These are phyloP conservation scores for Euplexia lucipara DNA, from an alignment of 2,888 invertebrate species.

Conservation along the genomic window DNA sequence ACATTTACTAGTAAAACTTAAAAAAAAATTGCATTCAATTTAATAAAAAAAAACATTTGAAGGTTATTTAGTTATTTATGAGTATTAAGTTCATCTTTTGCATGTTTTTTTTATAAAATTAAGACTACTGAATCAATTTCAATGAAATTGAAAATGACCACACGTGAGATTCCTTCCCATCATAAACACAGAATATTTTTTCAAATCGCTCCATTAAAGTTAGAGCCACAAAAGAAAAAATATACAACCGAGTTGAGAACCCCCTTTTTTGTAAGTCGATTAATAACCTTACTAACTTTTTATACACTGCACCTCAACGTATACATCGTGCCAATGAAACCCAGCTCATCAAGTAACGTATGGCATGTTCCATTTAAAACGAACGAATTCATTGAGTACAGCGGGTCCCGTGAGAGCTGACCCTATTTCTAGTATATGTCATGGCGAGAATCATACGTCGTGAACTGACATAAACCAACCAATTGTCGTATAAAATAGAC, in stretches of 20 bases:
- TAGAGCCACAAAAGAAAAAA: too few species aligned
- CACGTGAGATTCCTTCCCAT: too few species aligned
- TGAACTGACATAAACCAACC: conserved; percentile 49
- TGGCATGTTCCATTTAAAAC: conserved; percentile 45
- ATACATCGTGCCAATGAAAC: background rate
- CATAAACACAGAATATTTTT: background rate
- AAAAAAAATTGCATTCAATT: too few species aligned
- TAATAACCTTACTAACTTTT: background rate
- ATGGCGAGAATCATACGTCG: conserved; percentile 50
- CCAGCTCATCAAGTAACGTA: conserved; percentile 23
- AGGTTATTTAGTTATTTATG: too few species aligned
- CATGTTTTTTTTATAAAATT: too few species aligned
- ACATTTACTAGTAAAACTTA: too few species aligned
- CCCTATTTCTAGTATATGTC: conserved; percentile 55
- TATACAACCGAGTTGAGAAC: too few species aligned
- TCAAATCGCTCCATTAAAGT: background rate
- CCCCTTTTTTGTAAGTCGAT: too few species aligned
- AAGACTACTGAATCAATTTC: too few species aligned
- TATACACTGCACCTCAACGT: background rate
- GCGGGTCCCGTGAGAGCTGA: conserved; percentile 37
- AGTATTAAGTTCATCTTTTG: too few species aligned
- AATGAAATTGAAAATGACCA: too few species aligned
- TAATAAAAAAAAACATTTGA: too few species aligned
- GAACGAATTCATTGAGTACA: conserved; percentile 55
- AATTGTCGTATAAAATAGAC: conserved; percentile 44